Evolutionary conservation across 2,888 invertebrate genomes (phyloP).

Genomic region (Parnassius smintheus): DNA sequence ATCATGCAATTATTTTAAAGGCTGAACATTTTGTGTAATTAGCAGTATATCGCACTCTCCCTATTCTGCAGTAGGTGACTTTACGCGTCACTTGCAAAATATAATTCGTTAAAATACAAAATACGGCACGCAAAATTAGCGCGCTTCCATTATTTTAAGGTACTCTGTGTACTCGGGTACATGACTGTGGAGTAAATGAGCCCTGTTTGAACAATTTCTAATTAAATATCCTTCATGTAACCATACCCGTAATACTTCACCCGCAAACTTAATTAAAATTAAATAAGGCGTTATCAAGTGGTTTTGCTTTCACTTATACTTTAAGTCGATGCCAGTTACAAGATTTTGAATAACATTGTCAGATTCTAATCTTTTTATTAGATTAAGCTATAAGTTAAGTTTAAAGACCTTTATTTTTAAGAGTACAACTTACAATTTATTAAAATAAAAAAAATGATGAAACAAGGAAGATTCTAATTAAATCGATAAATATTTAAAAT

Average conservation of each 20-base stretch:
- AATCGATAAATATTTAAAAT: too few relatives aligned
- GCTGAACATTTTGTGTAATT: neutral
- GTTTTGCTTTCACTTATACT: too few relatives aligned
- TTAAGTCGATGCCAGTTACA: too few relatives aligned
- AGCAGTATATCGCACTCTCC: neutral
- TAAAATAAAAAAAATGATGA: too few relatives aligned
- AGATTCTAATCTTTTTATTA: too few relatives aligned
- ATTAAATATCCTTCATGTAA: slow-evolving; percentile 11
- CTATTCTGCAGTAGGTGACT: slow-evolving; percentile 41
- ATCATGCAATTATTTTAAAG: neutral
- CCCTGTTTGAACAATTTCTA: slow-evolving; percentile 25
- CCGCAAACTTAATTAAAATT: slow-evolving; percentile 15
- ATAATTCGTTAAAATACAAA: slow-evolving; percentile 35
- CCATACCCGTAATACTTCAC: slow-evolving; percentile 8
- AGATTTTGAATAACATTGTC: too few relatives aligned
- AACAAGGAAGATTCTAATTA: too few relatives aligned
- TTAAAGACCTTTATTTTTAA: too few relatives aligned
- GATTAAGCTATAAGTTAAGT: too few relatives aligned
- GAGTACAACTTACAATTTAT: too few relatives aligned
- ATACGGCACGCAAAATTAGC: slow-evolving; percentile 32
- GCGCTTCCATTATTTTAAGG: slow-evolving; percentile 32
- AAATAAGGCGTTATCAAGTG: too few relatives aligned
- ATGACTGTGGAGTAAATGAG: slow-evolving; percentile 17
- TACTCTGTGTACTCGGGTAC: slow-evolving; percentile 9
- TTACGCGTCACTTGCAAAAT: slow-evolving; percentile 58